phyloP scores from a whole-genome alignment of 2,113 vertebrate genomes.

The Apaloderma vittatum region DNA sequence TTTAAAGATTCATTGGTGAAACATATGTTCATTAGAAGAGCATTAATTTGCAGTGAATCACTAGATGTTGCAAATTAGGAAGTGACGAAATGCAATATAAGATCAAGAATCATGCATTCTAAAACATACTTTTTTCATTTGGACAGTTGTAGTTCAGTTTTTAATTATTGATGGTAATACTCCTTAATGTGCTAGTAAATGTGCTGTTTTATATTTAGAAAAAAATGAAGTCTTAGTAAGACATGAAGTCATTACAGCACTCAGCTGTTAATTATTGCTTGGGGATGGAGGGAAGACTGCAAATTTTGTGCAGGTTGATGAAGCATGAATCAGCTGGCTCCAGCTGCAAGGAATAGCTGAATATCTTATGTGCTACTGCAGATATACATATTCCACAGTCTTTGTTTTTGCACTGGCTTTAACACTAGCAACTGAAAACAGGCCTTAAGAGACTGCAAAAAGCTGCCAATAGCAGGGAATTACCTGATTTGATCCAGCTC shows the following conservation, averaged over 20 bases:
- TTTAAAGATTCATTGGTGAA: slow-evolving; percentile 30
- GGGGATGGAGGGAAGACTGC: slow-evolving; percentile 49
- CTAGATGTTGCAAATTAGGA: slow-evolving; percentile 38
- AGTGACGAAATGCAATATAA: slow-evolving; percentile 25
- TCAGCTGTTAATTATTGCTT: slow-evolving; percentile 70
- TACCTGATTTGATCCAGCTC: not conserved
- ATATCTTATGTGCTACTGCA: not conserved
- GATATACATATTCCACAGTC: not conserved
- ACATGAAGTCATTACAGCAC: slow-evolving; percentile 55
- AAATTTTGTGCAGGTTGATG: slow-evolving; percentile 58
- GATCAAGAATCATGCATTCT: slow-evolving; percentile 21
- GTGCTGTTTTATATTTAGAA: slow-evolving; percentile 43
- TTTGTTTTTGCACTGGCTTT: not conserved
- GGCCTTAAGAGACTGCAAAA: not conserved
- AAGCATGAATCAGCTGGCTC: slow-evolving; percentile 51
- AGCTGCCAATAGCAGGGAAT: not conserved
- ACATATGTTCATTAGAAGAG: not conserved
- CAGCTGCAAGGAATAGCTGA: slow-evolving; percentile 5
- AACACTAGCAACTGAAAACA: not conserved
- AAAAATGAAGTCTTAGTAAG: slow-evolving; percentile 65
- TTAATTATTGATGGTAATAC: slow-evolving; percentile 68
- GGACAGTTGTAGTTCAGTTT: slow-evolving; percentile 51
- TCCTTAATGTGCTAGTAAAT: slow-evolving; percentile 43
- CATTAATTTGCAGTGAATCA: slow-evolving; percentile 37
- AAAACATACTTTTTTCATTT: slow-evolving; percentile 54